Percentiles rank a stretch among this genome's conserved stretches.
phyloP scores from a whole-genome alignment of 2,888 invertebrate species.

The Automeris io region DNA sequence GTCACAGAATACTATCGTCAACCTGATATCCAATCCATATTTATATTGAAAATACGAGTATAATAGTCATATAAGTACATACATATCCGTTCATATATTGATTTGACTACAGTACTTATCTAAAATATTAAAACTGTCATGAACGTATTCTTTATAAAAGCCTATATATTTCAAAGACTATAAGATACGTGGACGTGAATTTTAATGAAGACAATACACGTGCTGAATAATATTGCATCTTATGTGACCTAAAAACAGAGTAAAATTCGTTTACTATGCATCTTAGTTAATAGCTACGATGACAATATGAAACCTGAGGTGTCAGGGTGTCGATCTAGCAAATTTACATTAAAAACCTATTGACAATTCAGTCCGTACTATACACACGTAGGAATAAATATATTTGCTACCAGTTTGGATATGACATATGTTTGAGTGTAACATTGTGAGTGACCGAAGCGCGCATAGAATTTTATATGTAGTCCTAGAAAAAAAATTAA shows the following conservation, averaged over 20 bases:
- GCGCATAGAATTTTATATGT: conserved; percentile 39
- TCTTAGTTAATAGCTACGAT: conserved; percentile 24
- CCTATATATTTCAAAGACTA: neutral
- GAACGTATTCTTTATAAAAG: neutral
- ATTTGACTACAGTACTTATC: neutral
- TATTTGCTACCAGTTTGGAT: conserved; percentile 52
- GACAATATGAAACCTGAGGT: conserved; percentile 25
- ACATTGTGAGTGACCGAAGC: conserved; percentile 36
- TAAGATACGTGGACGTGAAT: conserved; percentile 5
- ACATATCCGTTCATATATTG: neutral
- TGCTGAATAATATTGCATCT: conserved; percentile 23
- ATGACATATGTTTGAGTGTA: conserved; percentile 62
- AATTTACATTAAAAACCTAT: conserved; percentile 62
- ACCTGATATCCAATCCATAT: no score
- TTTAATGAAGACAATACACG: conserved; percentile 20
- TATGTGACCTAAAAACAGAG: conserved; percentile 52
- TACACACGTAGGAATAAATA: conserved; percentile 30
- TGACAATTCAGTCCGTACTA: conserved; percentile 52
- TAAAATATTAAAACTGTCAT: neutral
- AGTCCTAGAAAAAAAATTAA: conserved; percentile 23
- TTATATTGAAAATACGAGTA: neutral
- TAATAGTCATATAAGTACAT: neutral
- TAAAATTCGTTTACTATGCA: conserved; percentile 33
- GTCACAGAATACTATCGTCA: no score
- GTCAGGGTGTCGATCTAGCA: conserved; percentile 38